Percentiles rank a stretch among this genome's conserved stretches.
These are phyloP conservation scores for Beris chalybata DNA, from an alignment of 2,888 invertebrate genomes.

Conservation along the genomic window DNA sequence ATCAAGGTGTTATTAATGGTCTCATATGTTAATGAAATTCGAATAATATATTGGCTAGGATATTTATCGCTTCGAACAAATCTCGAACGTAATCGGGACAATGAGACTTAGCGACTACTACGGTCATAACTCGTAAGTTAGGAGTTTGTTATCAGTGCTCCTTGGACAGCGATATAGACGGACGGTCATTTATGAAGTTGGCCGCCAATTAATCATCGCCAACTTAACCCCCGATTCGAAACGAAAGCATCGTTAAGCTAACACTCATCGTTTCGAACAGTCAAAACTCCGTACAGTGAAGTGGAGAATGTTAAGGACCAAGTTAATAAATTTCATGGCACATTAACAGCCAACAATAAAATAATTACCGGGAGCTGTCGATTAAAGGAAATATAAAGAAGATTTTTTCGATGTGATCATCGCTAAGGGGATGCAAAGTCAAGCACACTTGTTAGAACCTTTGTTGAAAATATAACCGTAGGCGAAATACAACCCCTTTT, in stretches of 20 bases:
- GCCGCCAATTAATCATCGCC: constrained; percentile 20
- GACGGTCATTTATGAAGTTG: constrained; percentile 23
- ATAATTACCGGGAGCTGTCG: constrained; percentile 43
- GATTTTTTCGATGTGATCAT: constrained; percentile 5
- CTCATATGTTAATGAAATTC: constrained; percentile 33
- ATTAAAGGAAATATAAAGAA: constrained; percentile 1
- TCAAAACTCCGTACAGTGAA: not conserved
- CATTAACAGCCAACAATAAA: constrained; percentile 48
- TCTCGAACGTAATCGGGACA: constrained; percentile 3
- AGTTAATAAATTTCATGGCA: constrained; percentile 46
- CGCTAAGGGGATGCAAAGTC: constrained; percentile 21
- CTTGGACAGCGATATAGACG: not conserved
- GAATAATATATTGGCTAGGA: constrained; percentile 27
- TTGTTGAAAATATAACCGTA: constrained; percentile 26
- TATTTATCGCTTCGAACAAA: constrained; percentile 19
- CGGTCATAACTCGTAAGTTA: not conserved
- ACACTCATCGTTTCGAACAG: not conserved
- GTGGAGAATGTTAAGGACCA: constrained; percentile 5
- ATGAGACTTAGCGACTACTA: not conserved
- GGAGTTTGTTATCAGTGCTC: constrained; percentile 1
- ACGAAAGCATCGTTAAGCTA: not conserved
- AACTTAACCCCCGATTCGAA: not conserved
- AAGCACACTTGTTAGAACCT: constrained; percentile 19
- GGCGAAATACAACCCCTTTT: constrained; percentile 30
- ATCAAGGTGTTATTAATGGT: constrained; percentile 29